Evolutionary conservation across 2,888 invertebrate species (phyloP).

Genomic region (Holacanthella duospinosa): DNA sequence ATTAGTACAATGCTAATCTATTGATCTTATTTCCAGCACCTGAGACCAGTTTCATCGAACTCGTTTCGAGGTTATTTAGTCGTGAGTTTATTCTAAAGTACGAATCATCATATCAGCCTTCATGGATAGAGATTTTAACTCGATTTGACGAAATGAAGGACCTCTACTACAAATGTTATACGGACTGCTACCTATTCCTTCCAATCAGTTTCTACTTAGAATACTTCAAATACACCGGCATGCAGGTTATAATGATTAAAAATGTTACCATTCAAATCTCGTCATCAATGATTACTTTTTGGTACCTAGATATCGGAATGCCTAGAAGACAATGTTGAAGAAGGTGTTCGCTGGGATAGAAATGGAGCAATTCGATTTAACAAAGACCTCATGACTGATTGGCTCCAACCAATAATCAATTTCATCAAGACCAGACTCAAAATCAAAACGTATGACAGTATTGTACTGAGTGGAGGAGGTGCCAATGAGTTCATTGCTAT

Average conservation of each 20-base stretch:
- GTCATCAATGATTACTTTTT: background rate
- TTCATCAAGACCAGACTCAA: slow-evolving; percentile 28
- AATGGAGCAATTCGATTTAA: slow-evolving; percentile 18
- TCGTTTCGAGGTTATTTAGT: slow-evolving; percentile 19
- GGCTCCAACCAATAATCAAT: slow-evolving; percentile 16
- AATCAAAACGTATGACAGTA: slow-evolving; percentile 24
- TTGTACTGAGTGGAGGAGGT: slow-evolving; percentile 34
- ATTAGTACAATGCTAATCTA: too few species aligned
- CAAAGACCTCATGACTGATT: slow-evolving; percentile 11
- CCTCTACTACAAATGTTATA: background rate
- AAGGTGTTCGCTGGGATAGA: slow-evolving; percentile 17
- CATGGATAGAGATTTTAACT: slow-evolving; percentile 30
- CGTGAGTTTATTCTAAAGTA: slow-evolving; percentile 34
- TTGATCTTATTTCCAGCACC: slow-evolving; percentile 9
- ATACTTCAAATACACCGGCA: slow-evolving; percentile 15
- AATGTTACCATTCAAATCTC: background rate
- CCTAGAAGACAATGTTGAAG: slow-evolving; percentile 11
- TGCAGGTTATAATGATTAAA: slow-evolving; percentile 20
- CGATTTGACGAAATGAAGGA: slow-evolving; percentile 11
- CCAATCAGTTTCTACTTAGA: slow-evolving; percentile 21
- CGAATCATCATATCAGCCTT: slow-evolving; percentile 33
- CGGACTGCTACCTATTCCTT: slow-evolving; percentile 12
- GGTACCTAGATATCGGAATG: slow-evolving; percentile 16
- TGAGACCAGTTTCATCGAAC: slow-evolving; percentile 7
- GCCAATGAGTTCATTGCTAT: slow-evolving; percentile 26